phyloP scores from a whole-genome alignment of 1,140 invertebrate genomes.

The Formica selysi region DNA sequence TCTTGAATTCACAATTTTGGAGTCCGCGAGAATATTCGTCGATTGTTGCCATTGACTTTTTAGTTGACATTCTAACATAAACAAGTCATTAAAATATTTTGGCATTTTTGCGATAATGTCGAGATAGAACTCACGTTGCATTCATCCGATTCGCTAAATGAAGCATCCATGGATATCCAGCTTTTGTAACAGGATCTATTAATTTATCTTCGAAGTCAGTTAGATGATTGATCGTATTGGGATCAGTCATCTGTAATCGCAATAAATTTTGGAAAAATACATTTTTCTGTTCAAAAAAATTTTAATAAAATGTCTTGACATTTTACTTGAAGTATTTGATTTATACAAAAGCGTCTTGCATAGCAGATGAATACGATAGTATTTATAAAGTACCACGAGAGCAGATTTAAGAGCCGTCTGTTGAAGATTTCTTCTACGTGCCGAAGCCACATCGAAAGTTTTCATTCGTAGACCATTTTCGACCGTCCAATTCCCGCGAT shows the following conservation, averaged over 20 bases:
- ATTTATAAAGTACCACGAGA: constrained; percentile 75
- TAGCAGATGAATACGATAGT: neutral
- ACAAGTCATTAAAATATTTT: no score
- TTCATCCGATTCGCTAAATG: constrained; percentile 88
- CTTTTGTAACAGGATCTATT: constrained; percentile 89
- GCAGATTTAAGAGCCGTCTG: constrained; percentile 73
- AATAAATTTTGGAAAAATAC: constrained; percentile 3
- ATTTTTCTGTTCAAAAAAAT: neutral
- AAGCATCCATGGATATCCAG: constrained; percentile 88
- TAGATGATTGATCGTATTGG: constrained; percentile 88
- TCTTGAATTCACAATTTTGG: no score
- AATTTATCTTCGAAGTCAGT: constrained; percentile 88
- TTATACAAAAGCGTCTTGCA: no score
- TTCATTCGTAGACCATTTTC: constrained; percentile 56
- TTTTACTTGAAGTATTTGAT: no score
- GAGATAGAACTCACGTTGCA: constrained; percentile 82
- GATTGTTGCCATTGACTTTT: no score
- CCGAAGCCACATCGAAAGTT: constrained; percentile 60
- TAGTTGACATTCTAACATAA: no score
- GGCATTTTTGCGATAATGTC: no score
- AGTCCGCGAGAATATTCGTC: no score
- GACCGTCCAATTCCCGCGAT: constrained; percentile 76
- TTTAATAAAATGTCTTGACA: no score
- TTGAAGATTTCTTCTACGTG: constrained; percentile 74
- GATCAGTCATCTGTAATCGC: constrained; percentile 85